phyloP scores from a whole-genome alignment of 2,113 vertebrate species.

The Tychaedon coryphoeus region DNA sequence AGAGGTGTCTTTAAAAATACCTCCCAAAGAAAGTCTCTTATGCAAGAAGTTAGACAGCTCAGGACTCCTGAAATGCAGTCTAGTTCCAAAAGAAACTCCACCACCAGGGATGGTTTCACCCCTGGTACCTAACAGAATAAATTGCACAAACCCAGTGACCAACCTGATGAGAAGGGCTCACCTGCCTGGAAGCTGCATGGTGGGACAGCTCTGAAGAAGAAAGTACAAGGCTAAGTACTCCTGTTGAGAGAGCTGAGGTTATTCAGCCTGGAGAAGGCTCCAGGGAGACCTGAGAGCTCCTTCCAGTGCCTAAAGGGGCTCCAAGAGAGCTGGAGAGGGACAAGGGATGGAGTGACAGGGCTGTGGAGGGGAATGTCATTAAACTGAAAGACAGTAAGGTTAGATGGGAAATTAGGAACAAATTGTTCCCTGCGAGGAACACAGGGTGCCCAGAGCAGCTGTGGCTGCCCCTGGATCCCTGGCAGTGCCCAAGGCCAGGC shows the following conservation, averaged over 20 bases:
- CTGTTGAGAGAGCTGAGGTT: background rate
- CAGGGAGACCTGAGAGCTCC: background rate
- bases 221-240: background rate
- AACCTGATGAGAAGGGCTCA: background rate
- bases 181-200: background rate
- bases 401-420: background rate
- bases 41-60: conserved; percentile 20
- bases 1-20: conserved; percentile 32
- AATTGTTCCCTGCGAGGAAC: background rate
- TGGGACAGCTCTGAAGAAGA: background rate
- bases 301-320: background rate
- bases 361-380: background rate
- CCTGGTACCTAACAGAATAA: background rate
- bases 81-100: background rate
- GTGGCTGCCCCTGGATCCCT: background rate
- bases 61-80: background rate
- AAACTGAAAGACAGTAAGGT: background rate
- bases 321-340: background rate
- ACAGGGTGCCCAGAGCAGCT: background rate
- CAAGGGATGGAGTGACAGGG: background rate
- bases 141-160: background rate
- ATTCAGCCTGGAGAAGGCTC: background rate
- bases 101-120: background rate
- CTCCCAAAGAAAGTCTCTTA: conserved; percentile 20
- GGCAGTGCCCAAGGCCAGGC: background rate